Base-by-base conservation (phyloP, 37 sponge, comb jelly and placozoan species). In the Diacarnus erythraeanus region DNA sequence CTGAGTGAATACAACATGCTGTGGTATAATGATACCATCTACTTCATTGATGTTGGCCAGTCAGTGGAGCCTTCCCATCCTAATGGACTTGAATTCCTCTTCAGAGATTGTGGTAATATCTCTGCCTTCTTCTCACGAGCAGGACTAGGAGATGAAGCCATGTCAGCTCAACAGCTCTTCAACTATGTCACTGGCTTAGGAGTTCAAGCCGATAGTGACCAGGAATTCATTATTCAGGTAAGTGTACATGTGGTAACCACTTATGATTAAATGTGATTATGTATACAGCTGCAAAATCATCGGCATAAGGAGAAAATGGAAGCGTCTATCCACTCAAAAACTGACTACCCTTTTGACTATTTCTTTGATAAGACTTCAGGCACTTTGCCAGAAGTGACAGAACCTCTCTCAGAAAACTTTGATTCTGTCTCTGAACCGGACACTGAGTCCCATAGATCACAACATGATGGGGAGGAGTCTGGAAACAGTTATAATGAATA, bases 41-140 rank as follows among this genome's bases (percentile, higher is more conserved):
- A 84, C 77, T 85, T 98, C 85, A 98, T 98, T 41, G 99, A 98
- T 41, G 92, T 98, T 17, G 80, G 94, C 72, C 97, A 98, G 74
- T 80, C 95, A n/a, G 97, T 98, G 57, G 94, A 97, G 57, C 89
- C 94, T 1, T 85, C 95, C 9, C 95, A 97, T 51, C 92, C 89
- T 2, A 54, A 88, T n/a, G 92, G 87, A 25, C 84, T 87, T 17
- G 92, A 88, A 77, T 96, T 98, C 90, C 91, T 98, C 25, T 80
- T 86, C 23, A 86, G 94, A 43, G 99, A 98, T 66, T 94, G 97
- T 68, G 76, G 66, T 26, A 92, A 94, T 29, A 81, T 98, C 40
- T 85, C 89, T 0, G 54, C 64, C 18, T 96, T 89, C 87, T 96
- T 98, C 77, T 39, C 64, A 37, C 57, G 80, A 69, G 42, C 63